Base-by-base conservation (phyloP, 2,113 vertebrate species). In the Collichthys lucidus region DNA sequence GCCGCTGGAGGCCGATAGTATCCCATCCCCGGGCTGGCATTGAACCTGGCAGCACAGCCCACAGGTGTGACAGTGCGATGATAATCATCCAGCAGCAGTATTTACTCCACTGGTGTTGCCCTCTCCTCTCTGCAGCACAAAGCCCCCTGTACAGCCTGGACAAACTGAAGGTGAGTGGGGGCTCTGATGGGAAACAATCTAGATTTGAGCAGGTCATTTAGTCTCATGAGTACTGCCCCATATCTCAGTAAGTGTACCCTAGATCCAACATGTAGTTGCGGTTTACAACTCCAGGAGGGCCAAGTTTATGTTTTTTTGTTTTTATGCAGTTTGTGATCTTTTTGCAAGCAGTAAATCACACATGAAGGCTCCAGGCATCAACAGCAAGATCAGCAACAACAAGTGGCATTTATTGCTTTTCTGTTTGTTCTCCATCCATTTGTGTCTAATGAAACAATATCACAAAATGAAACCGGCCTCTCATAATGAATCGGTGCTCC, bases 161-260 rank as follows among this genome's bases (percentile, higher is more conserved):
- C 77, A 88, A 77, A 80, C 68, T 83, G 74, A 88, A 85, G 81
- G 83, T 87, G 86, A 88, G 50, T 9, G 19, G 77, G 77, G 62
- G 53, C 85, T 81, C 62, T 64, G 59, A 84, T 29, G n/a, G 47
- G 59, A 79, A 57, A 68, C 11, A 15, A 73, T 79, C 66, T 60
- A 46, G 65, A 35, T 72, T 79, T 76, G 76, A 72, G 63, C 61
- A 35, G 84, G 82, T 78, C 63, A 59, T 59, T 50, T 44, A 4
- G 55, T 90, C 85, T 78, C 77, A 16, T 3, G 84, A 63, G 70
- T 20, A 40, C 62, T 70, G 74, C 52, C 65, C 22, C 56, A 70
- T 35, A 78, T 88, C 63, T 82, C 64, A 56, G 76, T 46, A 68
- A 79, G 50, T 40, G 2, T 49, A 62, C 16, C 71, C 77, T 47